Base-by-base conservation (phyloP, 2,888 invertebrate species). In the Nebria salina region DNA sequence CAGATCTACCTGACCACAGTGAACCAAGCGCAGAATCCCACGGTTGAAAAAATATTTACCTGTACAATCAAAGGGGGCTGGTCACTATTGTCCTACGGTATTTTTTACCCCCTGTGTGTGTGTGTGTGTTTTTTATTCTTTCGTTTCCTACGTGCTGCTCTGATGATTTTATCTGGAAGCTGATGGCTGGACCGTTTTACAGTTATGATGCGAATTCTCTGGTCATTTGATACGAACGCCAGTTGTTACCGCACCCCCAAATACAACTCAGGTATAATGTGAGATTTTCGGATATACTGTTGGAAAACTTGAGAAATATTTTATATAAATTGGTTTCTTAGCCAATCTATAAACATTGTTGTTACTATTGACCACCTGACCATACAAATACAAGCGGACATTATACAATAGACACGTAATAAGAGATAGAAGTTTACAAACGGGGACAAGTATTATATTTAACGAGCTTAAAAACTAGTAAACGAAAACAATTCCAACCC, bases 61-160 rank as follows among this genome's bases (percentile, higher is more conserved):
- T 77, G 77, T 77, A 70, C 77, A 77, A 77, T 77, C 77, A 77
- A 77, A 77, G 77, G 72, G 77, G 77, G 77, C 77, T 77, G 77
- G 77, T 77, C 77, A 77, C 77, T 77, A 77, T 77, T 77, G 77
- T 77, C 77, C 77, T 77, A 77, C 72, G 41, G 72, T 54, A 25
- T 77, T 77, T 77, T 77, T 77, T 77, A 72, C 72, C 77, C 65
- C 72, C 72, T 76, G 77, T 42, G 72, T 72, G 13, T 54, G 72
- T 72, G 13, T 54, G 54, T 6, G 8, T 54, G 4, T 54, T 54
- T 13, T 54, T 54, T 34, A 34, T 34, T 34, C 34, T 34, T 34
- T 34, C 34, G 34, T 77, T 72, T 77, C 72, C 65, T 65, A 54
- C 65, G 26, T 54, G 72, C 70, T 77, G 77, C 70, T 20, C 68